These are phyloP conservation scores for Trichogramma evanescens DNA, from an alignment of 2,888 invertebrate genomes.

Conservation along the genomic window DNA sequence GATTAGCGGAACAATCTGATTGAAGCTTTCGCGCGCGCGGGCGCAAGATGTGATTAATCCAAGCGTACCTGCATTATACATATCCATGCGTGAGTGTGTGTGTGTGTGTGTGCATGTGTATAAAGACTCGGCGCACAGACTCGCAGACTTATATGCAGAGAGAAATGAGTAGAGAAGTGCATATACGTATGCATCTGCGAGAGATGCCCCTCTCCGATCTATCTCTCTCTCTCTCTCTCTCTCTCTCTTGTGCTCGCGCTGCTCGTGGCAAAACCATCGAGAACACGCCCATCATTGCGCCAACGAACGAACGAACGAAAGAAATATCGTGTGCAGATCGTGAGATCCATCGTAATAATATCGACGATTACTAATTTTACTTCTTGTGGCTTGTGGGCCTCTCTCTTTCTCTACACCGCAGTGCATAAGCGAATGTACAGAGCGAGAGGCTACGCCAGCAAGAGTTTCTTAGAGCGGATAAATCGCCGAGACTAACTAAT, in stretches of 20 bases:
- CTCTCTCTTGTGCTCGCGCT: conserved; percentile 14
- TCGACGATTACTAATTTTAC: conserved; percentile 20
- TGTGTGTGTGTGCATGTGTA: conserved; percentile 20
- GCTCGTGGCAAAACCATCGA: conserved; percentile 27
- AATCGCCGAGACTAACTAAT: conserved; percentile 12
- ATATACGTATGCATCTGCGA: no score
- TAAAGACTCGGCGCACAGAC: conserved; percentile 32
- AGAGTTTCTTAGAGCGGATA: neutral
- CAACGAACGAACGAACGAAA: conserved; percentile 2
- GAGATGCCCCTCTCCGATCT: neutral
- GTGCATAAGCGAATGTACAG: conserved; percentile 4
- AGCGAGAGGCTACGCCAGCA: neutral
- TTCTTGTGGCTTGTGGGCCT: neutral
- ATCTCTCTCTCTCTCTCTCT: conserved; percentile 11
- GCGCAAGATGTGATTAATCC: conserved; percentile 44
- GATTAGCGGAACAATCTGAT: conserved; percentile 43
- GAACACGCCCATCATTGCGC: conserved; percentile 26
- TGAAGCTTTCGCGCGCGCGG: conserved; percentile 18
- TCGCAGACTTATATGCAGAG: neutral
- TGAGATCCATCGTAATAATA: conserved; percentile 11
- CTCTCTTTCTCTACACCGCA: no score
- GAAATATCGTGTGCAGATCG: neutral
- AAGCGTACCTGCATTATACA: conserved; percentile 15
- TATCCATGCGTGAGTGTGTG: no score
- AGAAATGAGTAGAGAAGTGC: no score